Evolutionary conservation across 2,113 vertebrate species (phyloP).

Genomic region (Alexandromys fortis): DNA sequence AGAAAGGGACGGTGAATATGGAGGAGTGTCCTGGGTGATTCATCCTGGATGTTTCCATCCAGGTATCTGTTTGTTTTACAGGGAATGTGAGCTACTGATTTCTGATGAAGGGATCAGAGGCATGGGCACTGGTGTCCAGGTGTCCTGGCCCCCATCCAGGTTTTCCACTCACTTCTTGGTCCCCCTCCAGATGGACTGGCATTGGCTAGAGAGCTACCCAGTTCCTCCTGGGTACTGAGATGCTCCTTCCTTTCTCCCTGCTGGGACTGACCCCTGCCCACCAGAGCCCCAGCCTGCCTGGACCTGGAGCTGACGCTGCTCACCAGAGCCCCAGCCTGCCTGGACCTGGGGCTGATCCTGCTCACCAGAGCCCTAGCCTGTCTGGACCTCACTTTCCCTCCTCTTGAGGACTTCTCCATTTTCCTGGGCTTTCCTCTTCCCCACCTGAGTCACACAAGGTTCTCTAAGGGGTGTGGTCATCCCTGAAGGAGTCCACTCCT

Average conservation of each 20-base stretch:
- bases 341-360: background rate
- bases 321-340: too few relatives aligned
- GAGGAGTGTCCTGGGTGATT: background rate
- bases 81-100: slow-evolving; percentile 72
- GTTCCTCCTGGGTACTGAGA: background rate
- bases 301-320: too few relatives aligned
- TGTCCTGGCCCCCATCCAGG: background rate
- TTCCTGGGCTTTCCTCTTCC: background rate
- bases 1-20: background rate
- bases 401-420: background rate
- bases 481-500: background rate
- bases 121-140: background rate
- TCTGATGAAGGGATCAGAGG: slow-evolving; percentile 54
- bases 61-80: slow-evolving; percentile 60
- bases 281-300: background rate
- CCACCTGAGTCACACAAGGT: background rate
- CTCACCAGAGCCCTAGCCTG: background rate
- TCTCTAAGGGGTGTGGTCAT: background rate
- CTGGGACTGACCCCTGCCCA: too few relatives aligned
- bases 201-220: background rate
- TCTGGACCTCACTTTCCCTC: background rate
- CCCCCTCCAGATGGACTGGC: background rate
- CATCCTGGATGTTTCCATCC: slow-evolving; percentile 60
- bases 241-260: background rate
- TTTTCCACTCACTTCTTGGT: slow-evolving; percentile 52